Evolutionary conservation across 2,888 invertebrate species (phyloP), one percentile per base, ranked within the genome.

Genomic region (Spicauda simplicius): DNA sequence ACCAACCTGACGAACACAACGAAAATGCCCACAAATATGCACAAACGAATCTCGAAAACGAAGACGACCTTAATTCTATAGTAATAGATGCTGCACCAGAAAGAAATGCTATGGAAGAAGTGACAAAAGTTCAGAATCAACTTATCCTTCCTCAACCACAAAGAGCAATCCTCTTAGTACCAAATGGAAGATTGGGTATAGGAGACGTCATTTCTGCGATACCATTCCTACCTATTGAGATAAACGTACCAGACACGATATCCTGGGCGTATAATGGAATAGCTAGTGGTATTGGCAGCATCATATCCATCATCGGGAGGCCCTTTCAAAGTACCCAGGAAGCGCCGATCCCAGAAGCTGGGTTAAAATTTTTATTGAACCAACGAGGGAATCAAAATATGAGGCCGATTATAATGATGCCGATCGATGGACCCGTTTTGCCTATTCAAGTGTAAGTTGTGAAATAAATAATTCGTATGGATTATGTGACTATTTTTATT

Each of bases 241-340:
- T 96, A 1, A 95, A 95, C 77, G 94, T 95, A 0, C 95, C 95
- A 2, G 95, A 95, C 73, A 85, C 93, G 0, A 85, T 95, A 62
- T 80, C 86, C 0, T 91, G 90, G 90, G 86, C 84, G 5, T 86
- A 85, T 64, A 83, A 88, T 71, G 85, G 85, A 6, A 86, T 93
- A 57, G 74, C 84, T 0, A 76, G 68, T 69, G 78, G 78, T 3
- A 80, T 80, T 50, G 69, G 78, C 12, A 73, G 83, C 53, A 83
- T 88, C 0, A 80, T 91, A 53, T 80, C 86, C 12, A 84, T 83
- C 10, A 84, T 90, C 16, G 87, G 89, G 2, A 85, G 87, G 57
- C 80, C 83, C 58, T 68, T 62, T 19, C 67, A 61, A 19, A 52
- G 56, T n/a, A 50, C 68, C 3, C 64, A 67, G n/a, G 64, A 57